phyloP scores from a whole-genome alignment of 1,140 invertebrate genomes.

The Drosophila sp. region DNA sequence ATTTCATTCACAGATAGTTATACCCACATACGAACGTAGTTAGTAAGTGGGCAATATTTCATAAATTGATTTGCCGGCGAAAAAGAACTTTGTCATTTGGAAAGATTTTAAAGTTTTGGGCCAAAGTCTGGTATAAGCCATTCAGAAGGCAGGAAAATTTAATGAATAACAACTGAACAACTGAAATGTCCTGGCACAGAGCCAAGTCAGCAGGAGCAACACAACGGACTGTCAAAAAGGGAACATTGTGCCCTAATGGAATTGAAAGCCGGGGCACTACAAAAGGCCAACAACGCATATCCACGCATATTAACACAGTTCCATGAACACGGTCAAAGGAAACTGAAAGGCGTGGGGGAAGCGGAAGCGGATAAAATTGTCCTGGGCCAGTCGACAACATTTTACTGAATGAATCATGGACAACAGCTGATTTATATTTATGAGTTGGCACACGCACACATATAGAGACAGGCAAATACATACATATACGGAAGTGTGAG shows the following conservation, averaged over 20 bases:
- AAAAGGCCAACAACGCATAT: slow-evolving; percentile 64
- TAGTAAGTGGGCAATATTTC: neutral
- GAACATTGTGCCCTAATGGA: slow-evolving; percentile 48
- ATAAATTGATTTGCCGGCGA: neutral
- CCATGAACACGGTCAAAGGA: slow-evolving; percentile 29
- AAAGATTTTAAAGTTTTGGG: neutral
- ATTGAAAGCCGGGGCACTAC: slow-evolving; percentile 60
- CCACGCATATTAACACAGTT: slow-evolving; percentile 58
- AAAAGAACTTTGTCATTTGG: neutral
- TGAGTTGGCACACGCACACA: slow-evolving; percentile 36
- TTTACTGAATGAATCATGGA: slow-evolving; percentile 80
- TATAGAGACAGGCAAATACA: slow-evolving; percentile 13
- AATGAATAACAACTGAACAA: slow-evolving; percentile 33
- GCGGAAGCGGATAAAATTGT: slow-evolving; percentile 8
- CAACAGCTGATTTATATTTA: slow-evolving; percentile 79
- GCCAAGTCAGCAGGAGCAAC: slow-evolving; percentile 47
- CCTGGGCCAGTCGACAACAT: slow-evolving; percentile 32
- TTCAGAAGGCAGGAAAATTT: slow-evolving; percentile 37
- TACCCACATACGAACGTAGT: neutral
- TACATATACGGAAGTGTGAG: neutral
- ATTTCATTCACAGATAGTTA: slow-evolving; percentile 27
- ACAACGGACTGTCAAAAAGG: slow-evolving; percentile 4
- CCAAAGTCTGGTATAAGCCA: neutral
- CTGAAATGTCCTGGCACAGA: slow-evolving; percentile 39
- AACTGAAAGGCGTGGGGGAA: slow-evolving; percentile 12